Conservation (phyloP, 2,888 invertebrate species). For the Creontiades dilutus region DNA sequence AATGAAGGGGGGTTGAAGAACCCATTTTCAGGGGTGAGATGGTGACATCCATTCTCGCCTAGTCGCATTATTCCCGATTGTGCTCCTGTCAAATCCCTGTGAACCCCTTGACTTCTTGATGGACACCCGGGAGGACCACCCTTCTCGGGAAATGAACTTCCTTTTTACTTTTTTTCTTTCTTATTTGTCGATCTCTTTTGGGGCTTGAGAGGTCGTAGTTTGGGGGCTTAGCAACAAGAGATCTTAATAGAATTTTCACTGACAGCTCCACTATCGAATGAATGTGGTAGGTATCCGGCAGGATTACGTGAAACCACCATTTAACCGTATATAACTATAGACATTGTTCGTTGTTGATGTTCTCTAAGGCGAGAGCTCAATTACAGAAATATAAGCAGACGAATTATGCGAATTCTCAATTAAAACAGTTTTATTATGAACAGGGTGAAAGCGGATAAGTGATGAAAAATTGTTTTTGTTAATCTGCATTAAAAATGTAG, state of each 20-base stretch:
- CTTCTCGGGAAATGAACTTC: slow-evolving; percentile 32
- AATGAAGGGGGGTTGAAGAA: background rate
- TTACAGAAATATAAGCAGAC: no score
- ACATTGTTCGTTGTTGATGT: no score
- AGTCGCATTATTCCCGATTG: background rate
- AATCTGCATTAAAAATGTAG: no score
- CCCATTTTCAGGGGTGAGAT: background rate
- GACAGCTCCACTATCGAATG: no score
- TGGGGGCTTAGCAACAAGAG: slow-evolving; percentile 11
- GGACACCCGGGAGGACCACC: slow-evolving; percentile 12
- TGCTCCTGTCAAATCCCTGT: slow-evolving; percentile 16
- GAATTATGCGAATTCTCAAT: no score
- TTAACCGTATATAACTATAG: no score
- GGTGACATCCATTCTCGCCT: slow-evolving; percentile 32
- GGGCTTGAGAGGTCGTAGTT: background rate
- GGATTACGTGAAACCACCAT: no score
- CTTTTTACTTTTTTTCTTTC: background rate
- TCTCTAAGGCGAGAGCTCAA: no score
- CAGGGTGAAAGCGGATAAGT: no score
- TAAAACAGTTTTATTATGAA: no score
- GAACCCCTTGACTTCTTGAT: slow-evolving; percentile 40
- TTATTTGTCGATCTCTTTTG: background rate
- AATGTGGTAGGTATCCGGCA: no score
- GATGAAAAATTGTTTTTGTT: no score
- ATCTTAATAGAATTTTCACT: slow-evolving; percentile 6